phyloP scores from a whole-genome alignment of 2,113 vertebrate genomes.

The Rhadina sibilatrix region DNA sequence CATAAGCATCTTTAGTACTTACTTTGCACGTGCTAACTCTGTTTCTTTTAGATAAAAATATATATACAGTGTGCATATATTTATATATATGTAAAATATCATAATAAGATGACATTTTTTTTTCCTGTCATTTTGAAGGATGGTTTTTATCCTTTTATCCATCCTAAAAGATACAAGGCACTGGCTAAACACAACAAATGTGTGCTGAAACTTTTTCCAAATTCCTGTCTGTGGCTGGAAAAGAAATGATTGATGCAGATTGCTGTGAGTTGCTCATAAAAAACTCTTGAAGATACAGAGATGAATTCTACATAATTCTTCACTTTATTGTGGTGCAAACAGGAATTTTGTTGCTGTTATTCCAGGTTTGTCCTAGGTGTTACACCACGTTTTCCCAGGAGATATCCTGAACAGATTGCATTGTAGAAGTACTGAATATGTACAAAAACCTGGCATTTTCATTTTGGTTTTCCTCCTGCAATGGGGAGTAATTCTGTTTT shows the following conservation, averaged over 20 bases:
- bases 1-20: background rate
- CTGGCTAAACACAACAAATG: background rate
- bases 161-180: background rate
- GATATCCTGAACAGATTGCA: background rate
- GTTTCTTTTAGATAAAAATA: background rate
- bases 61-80: background rate
- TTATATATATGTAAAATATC: background rate
- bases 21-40: background rate
- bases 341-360: background rate
- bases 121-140: background rate
- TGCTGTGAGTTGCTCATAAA: background rate
- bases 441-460: background rate
- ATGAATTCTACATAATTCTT: background rate
- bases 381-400: background rate
- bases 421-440: background rate
- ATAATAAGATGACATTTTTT: background rate
- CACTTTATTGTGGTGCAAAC: background rate
- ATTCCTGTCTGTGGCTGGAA: background rate
- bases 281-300: background rate
- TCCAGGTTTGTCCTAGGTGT: background rate
- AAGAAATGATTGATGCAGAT: background rate
- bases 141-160: background rate
- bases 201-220: background rate
- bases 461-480: background rate
- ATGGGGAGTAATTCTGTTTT: background rate